Base-by-base conservation (phyloP, 2,113 vertebrate species). In the Halichoeres trimaculatus region DNA sequence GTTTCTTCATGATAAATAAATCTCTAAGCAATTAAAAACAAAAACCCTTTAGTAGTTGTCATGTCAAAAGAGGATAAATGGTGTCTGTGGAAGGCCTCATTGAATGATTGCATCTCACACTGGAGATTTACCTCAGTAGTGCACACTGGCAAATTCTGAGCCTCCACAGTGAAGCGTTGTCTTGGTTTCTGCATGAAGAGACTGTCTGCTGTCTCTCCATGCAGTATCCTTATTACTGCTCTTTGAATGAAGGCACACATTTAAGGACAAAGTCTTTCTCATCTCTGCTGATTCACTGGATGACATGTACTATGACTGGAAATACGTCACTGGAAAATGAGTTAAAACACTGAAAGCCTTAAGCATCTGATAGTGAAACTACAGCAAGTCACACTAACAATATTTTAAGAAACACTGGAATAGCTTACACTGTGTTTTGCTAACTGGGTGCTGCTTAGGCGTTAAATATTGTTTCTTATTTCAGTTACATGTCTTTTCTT, bases 321-420 rank as follows among this genome's bases (percentile, higher is more conserved):
- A 72, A 59, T 35, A 76, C 70, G 80, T 86, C 47, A 89, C 90
- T 84, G 83, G 86, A 89, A 85, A 77, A 43, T 7, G 53, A 26
- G 67, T 80, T 61, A 22, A 74, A 79, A 87, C 78, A 74, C 80
- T 82, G 84, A 82, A 45, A 30, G 43, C 48, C 74, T 14, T 68
- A 59, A 51, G 66, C 48, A 35, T 64, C 48, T 68, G 26, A 66
- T 68, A 19, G 36, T 58, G 40, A 17, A 80, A 57, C 7, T 45
- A 14, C 16, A 45, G 7, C 16, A 19, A 43, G 83, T 84, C 70
- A 84, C 78, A 87, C 76, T 89, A 89, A 85, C 78, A 84, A 83
- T 81, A 86, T 84, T 85, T 85, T 63, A 75, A 81, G 36, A 80
- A 84, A 91, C 89, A 91, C 89, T 91, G 91, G 88, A 91, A 89